Evolutionary conservation across 2,888 invertebrate genomes (phyloP).

Genomic region (Polydrusus tereticollis): DNA sequence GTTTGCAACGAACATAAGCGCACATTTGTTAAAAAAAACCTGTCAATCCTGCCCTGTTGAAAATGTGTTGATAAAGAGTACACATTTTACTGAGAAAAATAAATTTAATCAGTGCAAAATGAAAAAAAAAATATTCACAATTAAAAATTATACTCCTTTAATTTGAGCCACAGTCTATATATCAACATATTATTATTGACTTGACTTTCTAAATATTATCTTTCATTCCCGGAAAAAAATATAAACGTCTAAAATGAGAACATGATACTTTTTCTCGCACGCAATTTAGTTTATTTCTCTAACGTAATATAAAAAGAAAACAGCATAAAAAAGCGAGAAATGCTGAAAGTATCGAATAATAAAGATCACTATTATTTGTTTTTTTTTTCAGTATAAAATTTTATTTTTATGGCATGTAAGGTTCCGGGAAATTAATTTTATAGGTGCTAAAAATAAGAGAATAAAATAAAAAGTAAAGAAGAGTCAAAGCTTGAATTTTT

Average conservation of each 20-base stretch:
- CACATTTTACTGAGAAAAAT: too few relatives aligned
- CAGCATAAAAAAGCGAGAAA: not conserved
- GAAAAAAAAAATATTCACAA: too few relatives aligned
- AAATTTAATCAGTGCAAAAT: too few relatives aligned
- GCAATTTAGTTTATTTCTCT: not conserved
- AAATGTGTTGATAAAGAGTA: too few relatives aligned
- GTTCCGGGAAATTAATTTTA: not conserved
- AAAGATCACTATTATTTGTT: not conserved
- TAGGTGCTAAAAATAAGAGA: not conserved
- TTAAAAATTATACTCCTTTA: too few relatives aligned
- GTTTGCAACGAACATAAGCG: too few relatives aligned
- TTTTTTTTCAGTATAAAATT: not conserved
- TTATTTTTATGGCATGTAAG: not conserved
- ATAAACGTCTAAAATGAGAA: not conserved
- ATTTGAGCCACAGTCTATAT: too few relatives aligned
- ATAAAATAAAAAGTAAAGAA: too few relatives aligned
- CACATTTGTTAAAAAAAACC: too few relatives aligned
- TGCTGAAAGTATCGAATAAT: not conserved
- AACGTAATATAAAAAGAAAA: not conserved
- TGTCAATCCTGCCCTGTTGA: too few relatives aligned
- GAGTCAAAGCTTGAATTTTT: too few relatives aligned
- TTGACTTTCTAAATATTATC: not conserved
- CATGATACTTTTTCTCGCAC: not conserved
- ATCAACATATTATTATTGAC: too few relatives aligned
- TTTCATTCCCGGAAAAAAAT: not conserved